Conservation (phyloP, 2,113 vertebrate species). For the Herpailurus yagouaroundi region DNA sequence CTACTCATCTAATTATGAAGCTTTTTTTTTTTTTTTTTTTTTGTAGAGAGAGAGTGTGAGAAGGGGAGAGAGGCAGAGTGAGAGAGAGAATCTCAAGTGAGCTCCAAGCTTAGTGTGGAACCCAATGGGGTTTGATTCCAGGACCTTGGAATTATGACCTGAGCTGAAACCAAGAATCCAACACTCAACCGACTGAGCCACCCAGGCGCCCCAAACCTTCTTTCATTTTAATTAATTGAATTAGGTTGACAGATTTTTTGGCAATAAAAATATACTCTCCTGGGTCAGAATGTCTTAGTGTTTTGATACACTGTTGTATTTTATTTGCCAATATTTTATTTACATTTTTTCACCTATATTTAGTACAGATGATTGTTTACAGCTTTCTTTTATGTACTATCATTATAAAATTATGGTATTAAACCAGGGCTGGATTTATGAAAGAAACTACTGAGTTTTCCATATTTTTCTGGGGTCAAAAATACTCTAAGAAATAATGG, state of each 20-base stretch:
- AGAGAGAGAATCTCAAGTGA: too few species aligned
- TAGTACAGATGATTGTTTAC: background rate
- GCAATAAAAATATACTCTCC: background rate
- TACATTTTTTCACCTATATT: background rate
- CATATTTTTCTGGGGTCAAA: background rate
- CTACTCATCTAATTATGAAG: background rate
- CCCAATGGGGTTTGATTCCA: too few species aligned
- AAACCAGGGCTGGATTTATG: slow-evolving; percentile 18
- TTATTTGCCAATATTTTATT: slow-evolving; percentile 29
- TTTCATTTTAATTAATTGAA: slow-evolving; percentile 39
- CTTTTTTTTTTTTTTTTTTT: background rate
- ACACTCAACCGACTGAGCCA: too few species aligned
- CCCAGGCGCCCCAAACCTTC: background rate
- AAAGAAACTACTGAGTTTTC: slow-evolving; percentile 19
- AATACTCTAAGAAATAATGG: background rate
- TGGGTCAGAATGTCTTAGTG: background rate
- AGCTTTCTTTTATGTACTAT: background rate
- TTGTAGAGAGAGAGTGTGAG: too few species aligned
- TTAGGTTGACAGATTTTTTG: background rate
- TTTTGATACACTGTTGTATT: background rate
- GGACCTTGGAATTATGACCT: too few species aligned
- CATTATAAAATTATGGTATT: slow-evolving; percentile 12
- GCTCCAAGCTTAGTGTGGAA: too few species aligned
- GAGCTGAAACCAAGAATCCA: too few species aligned
- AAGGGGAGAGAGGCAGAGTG: too few species aligned